phyloP scores from a whole-genome alignment of 1,140 invertebrate species.

The Acromyrmex charruanus region DNA sequence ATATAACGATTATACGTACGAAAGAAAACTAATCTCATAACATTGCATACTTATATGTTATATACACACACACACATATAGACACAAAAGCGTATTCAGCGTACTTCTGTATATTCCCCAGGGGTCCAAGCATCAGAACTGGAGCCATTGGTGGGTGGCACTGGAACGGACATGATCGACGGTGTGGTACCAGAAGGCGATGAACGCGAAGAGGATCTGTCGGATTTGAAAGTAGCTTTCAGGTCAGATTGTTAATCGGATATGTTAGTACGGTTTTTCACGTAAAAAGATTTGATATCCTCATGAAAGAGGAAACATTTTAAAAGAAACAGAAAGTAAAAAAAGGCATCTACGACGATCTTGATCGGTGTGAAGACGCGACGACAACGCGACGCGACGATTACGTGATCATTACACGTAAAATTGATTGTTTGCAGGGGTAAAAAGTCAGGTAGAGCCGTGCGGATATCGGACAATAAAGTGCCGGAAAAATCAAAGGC shows the following conservation, averaged over 20 bases:
- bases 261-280: not conserved
- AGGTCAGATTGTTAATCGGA: slow-evolving; percentile 81
- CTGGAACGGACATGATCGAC: slow-evolving; percentile 88
- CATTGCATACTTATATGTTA: not conserved
- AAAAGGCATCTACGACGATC: slow-evolving; percentile 79
- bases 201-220: slow-evolving; percentile 83
- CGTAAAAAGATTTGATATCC: not conserved
- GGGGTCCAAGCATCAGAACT: slow-evolving; percentile 89
- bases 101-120: slow-evolving; percentile 38
- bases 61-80: not conserved
- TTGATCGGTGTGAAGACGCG: slow-evolving; percentile 76
- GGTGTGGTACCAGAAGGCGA: slow-evolving; percentile 88
- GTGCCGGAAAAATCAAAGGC: slow-evolving; percentile 77
- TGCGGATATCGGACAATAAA: slow-evolving; percentile 81
- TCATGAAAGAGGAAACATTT: not conserved
- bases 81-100: not conserved
- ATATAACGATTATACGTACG: not conserved
- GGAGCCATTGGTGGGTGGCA: slow-evolving; percentile 92
- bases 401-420: slow-evolving; percentile 44
- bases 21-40: not conserved
- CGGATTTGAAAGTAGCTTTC: slow-evolving; percentile 81
- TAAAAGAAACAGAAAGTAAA: not conserved
- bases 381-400: not conserved
- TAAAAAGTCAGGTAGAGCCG: slow-evolving; percentile 82
- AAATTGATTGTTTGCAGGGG: slow-evolving; percentile 82